These are phyloP conservation scores for Pseudocheirus occidentalis DNA, from an alignment of 2,797 vertebrate species.

Conservation along the genomic window DNA sequence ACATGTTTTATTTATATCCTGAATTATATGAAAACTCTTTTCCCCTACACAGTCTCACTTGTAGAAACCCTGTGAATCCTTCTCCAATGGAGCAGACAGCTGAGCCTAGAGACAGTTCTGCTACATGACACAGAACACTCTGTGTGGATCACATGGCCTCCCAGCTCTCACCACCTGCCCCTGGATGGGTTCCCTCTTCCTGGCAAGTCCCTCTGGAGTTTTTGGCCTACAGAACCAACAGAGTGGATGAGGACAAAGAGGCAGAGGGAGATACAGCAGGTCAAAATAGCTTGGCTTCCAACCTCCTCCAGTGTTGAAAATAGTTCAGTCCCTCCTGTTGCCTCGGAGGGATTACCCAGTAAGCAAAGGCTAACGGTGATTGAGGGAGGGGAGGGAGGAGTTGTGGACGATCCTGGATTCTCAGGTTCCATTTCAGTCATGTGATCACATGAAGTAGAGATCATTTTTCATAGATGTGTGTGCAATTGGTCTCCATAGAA, in stretches of 20 bases:
- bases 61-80: slow-evolving; percentile 64
- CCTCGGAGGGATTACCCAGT: slow-evolving; percentile 62
- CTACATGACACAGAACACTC: slow-evolving; percentile 71
- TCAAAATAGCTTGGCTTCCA: slow-evolving; percentile 70
- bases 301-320: slow-evolving; percentile 76
- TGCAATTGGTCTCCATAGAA: background rate
- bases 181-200: slow-evolving; percentile 57
- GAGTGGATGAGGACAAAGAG: slow-evolving; percentile 52
- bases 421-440: background rate
- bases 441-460: background rate
- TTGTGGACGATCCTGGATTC: background rate
- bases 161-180: slow-evolving; percentile 73
- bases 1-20: slow-evolving; percentile 49
- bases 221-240: slow-evolving; percentile 64
- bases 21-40: slow-evolving; percentile 68
- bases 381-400: background rate
- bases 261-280: slow-evolving; percentile 26
- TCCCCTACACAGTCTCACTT: slow-evolving; percentile 66
- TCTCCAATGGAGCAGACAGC: slow-evolving; percentile 38
- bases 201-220: slow-evolving; percentile 64
- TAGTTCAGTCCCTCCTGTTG: slow-evolving; percentile 59
- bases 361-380: background rate
- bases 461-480: slow-evolving; percentile 49
- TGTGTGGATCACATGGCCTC: slow-evolving; percentile 76
- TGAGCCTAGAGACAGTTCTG: slow-evolving; percentile 65